Evolutionary conservation across 2,797 vertebrate species (phyloP), one percentile per base, ranked within the genome.

Genomic region (Labroides dimidiatus): DNA sequence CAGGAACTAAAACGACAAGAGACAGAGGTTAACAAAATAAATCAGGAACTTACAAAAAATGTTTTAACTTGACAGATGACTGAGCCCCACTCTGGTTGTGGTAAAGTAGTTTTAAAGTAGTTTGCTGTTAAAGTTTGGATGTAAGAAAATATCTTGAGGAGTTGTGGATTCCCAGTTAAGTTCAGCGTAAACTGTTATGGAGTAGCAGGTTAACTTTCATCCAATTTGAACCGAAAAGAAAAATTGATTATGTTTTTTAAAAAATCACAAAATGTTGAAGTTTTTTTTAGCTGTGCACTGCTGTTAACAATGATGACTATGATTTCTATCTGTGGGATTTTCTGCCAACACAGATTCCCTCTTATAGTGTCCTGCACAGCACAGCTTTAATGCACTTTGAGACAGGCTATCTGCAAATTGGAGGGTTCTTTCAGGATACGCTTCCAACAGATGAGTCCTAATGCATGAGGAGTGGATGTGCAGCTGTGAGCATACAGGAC

Each of bases 401-500:
- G 72, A 75, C 41, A 51, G 67, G 61, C 39, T 57, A 30, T 27
- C 48, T 71, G 62, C 70, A 72, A 61, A 75, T 52, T 80, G 61
- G 62, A 71, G 75, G 59, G 70, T 57, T 78, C 73, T 82, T 82
- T 72, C 68, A 77, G 75, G 70, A 85, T 37, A 0, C 56, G 53
- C 53, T 78, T 48, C 0, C 64, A 41, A 54, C 77, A 79, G 78
- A 82, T 70, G 64, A 77, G 69, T 64, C 66, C 33, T 70, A 87
- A 79, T 72, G 77, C 49, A 68, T 23, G 58, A 69, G 69, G 64
- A 77, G 77, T 72, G 75, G 68, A 75, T 72, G 63, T 89, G 85
- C 90, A 91, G 87, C 87, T 91, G 86, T 82, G 85, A 76, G 71
- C 62, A 64, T 63, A 64, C 72, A 85, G 86, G 81, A 81, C 73